These are phyloP conservation scores for Fragum fragum DNA, from an alignment of 2,888 invertebrate species.

Conservation along the genomic window DNA sequence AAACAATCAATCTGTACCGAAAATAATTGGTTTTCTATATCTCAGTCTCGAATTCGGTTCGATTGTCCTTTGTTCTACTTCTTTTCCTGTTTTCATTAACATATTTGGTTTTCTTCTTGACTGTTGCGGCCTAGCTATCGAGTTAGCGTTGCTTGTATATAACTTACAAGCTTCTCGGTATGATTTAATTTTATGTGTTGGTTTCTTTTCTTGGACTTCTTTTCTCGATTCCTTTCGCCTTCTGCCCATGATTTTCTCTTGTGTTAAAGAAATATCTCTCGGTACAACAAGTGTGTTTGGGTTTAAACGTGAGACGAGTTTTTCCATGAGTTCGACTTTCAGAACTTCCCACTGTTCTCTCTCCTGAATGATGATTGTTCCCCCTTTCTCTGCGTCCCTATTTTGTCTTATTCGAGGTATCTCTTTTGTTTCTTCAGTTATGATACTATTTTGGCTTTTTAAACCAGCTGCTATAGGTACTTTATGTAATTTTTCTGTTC, in stretches of 20 bases:
- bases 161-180: conserved; percentile 46
- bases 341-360: conserved; percentile 61
- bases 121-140: background rate
- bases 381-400: conserved; percentile 50
- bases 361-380: conserved; percentile 58
- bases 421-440: conserved; percentile 24
- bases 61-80: background rate
- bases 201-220: background rate
- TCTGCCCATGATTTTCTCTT: no score
- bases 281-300: conserved; percentile 22
- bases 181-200: background rate
- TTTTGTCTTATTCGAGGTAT: conserved; percentile 22
- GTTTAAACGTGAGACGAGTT: conserved; percentile 44
- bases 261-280: no score
- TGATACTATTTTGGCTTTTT: background rate
- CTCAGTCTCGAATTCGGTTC: background rate
- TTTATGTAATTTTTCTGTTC: conserved; percentile 51
- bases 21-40: no score
- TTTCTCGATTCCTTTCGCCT: no score
- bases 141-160: background rate
- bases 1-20: no score
- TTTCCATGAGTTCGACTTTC: conserved; percentile 56
- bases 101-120: background rate
- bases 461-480: conserved; percentile 3
- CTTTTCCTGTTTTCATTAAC: background rate